Conservation (phyloP, 2,888 invertebrate genomes). For the Tethea ocularis region DNA sequence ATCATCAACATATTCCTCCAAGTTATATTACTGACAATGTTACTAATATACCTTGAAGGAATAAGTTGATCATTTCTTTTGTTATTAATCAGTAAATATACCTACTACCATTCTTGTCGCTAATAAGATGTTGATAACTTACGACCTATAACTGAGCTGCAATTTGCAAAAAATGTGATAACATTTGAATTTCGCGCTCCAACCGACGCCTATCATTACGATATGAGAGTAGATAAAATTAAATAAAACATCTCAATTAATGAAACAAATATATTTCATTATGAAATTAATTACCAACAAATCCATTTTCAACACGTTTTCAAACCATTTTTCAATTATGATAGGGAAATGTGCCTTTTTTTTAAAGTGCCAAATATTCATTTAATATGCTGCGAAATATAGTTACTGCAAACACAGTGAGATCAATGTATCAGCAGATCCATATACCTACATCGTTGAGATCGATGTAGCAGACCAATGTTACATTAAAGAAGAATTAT, state of each 20-base stretch:
- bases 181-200: too few relatives aligned
- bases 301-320: slow-evolving; percentile 84
- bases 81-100: too few relatives aligned
- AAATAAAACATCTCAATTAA: slow-evolving; percentile 71
- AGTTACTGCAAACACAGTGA: slow-evolving; percentile 66
- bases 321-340: slow-evolving; percentile 81
- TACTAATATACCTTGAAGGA: too few relatives aligned
- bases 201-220: too few relatives aligned
- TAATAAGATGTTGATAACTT: too few relatives aligned
- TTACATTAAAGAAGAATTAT: slow-evolving; percentile 51
- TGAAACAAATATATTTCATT: slow-evolving; percentile 85
- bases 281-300: slow-evolving; percentile 84
- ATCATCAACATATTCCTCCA: too few relatives aligned
- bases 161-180: too few relatives aligned
- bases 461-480: slow-evolving; percentile 28
- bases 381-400: slow-evolving; percentile 70
- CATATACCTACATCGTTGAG: neutral
- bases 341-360: slow-evolving; percentile 82
- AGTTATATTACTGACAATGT: too few relatives aligned
- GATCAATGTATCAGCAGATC: slow-evolving; percentile 62
- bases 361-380: slow-evolving; percentile 83
- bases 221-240: too few relatives aligned
- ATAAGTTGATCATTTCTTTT: too few relatives aligned
- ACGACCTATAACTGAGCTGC: too few relatives aligned
- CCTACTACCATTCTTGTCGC: too few relatives aligned